Conservation (phyloP, 2,888 invertebrate genomes). For the Agrotis segetum region DNA sequence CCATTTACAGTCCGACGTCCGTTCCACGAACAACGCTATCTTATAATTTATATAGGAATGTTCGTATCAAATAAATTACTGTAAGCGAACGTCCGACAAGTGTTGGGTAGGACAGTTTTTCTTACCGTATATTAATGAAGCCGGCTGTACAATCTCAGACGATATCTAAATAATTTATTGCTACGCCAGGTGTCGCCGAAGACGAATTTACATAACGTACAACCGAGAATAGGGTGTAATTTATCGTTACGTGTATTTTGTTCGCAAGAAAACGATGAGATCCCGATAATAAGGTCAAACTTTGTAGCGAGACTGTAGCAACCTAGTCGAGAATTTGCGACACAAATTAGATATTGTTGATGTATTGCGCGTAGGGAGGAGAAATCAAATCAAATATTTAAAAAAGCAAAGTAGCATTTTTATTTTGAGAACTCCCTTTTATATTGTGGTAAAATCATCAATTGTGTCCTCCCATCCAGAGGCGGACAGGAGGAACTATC, state of each 20-base stretch:
- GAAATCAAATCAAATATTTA: constrained; percentile 28
- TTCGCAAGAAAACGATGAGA: constrained; percentile 76
- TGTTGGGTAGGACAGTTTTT: constrained; percentile 78
- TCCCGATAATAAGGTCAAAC: constrained; percentile 74
- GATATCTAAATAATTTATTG: constrained; percentile 88
- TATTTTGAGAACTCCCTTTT: too few relatives aligned
- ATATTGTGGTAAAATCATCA: too few relatives aligned
- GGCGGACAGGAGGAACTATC: too few relatives aligned
- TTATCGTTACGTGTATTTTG: constrained; percentile 78
- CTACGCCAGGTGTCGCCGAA: constrained; percentile 82
- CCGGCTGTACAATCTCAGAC: constrained; percentile 80
- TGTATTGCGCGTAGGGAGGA: constrained; percentile 28
- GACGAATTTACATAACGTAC: constrained; percentile 82
- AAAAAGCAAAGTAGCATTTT: too few relatives aligned
- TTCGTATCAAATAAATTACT: constrained; percentile 66
- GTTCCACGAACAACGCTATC: constrained; percentile 43
- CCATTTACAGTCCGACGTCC: constrained; percentile 38
- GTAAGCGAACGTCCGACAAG: constrained; percentile 74
- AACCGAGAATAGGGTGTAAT: constrained; percentile 71
- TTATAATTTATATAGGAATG: constrained; percentile 60
- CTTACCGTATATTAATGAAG: constrained; percentile 86
- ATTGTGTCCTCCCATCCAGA: too few relatives aligned
- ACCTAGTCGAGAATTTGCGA: constrained; percentile 56
- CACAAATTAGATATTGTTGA: constrained; percentile 64
- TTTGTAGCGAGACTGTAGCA: constrained; percentile 48